Percentiles rank a stretch among this genome's conserved stretches.
Conservation (phyloP, 1,140 invertebrate genomes). For the Eurosta solidaginis region DNA sequence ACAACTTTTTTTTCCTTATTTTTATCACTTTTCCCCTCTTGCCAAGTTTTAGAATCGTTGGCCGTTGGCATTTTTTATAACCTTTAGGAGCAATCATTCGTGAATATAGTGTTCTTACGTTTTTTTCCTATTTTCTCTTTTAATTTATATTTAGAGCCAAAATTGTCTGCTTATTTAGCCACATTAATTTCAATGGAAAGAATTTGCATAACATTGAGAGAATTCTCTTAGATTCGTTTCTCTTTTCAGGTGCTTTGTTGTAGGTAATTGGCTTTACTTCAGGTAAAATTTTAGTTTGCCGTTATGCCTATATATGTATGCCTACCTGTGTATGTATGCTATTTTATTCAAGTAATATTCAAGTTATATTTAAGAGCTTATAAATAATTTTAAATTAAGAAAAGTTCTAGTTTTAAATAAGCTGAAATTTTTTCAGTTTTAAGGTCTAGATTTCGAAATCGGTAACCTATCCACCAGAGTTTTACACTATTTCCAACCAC, state of each 20-base stretch:
- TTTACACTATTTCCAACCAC: too few relatives aligned
- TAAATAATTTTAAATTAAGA: too few relatives aligned
- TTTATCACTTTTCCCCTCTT: neutral
- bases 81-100: neutral
- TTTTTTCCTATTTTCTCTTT: neutral
- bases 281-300: too few relatives aligned
- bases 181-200: neutral
- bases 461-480: too few relatives aligned
- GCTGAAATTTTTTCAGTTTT: too few relatives aligned
- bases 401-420: too few relatives aligned
- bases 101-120: neutral
- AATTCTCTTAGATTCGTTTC: slow-evolving; percentile 1
- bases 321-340: too few relatives aligned
- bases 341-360: too few relatives aligned
- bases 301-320: neutral
- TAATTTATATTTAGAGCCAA: neutral
- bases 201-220: slow-evolving; percentile 3
- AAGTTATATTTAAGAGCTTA: too few relatives aligned
- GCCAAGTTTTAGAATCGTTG: neutral
- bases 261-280: neutral
- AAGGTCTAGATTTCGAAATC: too few relatives aligned
- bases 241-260: neutral
- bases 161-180: neutral
- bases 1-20: too few relatives aligned
- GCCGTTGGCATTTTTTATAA: neutral